Conservation (phyloP, 2,113 vertebrate genomes). For the Oxyruncus cristatus region DNA sequence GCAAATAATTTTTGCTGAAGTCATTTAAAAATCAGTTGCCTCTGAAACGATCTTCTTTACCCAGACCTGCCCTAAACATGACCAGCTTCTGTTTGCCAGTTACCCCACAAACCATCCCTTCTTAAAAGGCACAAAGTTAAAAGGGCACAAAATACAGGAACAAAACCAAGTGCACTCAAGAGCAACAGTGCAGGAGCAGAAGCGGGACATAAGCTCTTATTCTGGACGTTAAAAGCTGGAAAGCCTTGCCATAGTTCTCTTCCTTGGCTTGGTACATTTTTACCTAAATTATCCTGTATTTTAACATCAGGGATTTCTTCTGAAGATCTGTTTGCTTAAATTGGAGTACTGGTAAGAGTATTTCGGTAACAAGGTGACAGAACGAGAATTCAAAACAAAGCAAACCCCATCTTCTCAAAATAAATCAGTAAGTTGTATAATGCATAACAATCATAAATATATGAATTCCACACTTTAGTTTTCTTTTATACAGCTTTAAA, state of each 20-base stretch:
- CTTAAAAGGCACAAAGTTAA: not conserved
- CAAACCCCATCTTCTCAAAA: not conserved
- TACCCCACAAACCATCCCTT: not conserved
- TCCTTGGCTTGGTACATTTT: not conserved
- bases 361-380: not conserved
- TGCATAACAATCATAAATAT: not conserved
- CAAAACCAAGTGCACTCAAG: not conserved
- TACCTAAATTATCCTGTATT: not conserved
- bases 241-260: not conserved
- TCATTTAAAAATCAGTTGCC: not conserved
- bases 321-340: not conserved
- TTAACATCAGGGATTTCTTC: not conserved
- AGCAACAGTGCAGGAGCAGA: not conserved
- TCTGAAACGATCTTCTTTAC: not conserved
- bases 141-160: not conserved
- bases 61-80: not conserved
- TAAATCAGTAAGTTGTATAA: not conserved
- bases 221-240: not conserved
- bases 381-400: not conserved
- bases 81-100: not conserved
- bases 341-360: not conserved
- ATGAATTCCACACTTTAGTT: not conserved
- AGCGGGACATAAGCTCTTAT: not conserved
- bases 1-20: not conserved
- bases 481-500: not conserved